Evolutionary conservation across 2,797 vertebrate species (phyloP), one percentile per base, ranked within the genome.

Genomic region (Diplodus puntazzo): DNA sequence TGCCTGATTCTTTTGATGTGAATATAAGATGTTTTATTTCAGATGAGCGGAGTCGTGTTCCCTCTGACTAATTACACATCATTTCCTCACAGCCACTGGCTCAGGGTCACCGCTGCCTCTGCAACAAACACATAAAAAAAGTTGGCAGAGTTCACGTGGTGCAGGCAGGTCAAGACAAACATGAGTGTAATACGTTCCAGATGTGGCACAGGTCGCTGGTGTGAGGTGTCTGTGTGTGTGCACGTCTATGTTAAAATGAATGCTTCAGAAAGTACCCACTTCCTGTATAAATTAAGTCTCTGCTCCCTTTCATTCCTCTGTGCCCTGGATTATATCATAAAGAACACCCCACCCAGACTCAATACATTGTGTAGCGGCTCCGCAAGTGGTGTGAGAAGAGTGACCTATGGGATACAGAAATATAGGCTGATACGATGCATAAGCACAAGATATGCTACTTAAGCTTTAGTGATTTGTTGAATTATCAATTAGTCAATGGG

Each of bases 131-230:
- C 96, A 96, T 95, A 82, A 94, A 97, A 82, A 84, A 88, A 82
- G 69, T 80, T 79, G 96, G 94, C 94, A 95, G 95, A 96, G 98
- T 97, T 97, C 96, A 96, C 96, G 95, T 96, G 94, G 96, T 95
- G 96, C 87, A 93, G 92, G 95, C 96, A 93, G 97, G 97, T 98
- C 97, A 97, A 94, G 96, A 97, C 97, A 97, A 92, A 98, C 96
- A 92, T 88, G 95, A 94, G 91, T 92, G 89, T 97, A 98, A 98
- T 97, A 96, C 96, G 96, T 98, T 97, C 97, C 97, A 99, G 97
- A 98, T 96, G 96, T 94, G 95, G 94, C 94, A 82, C 91, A 95
- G 95, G 96, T 95, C 92, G 79, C 57, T 13, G 85, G 85, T 93
- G 95, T 84, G 90, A 91, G 86, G 82, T 96, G 95, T 96, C 93